Evolutionary conservation across 2,797 vertebrate species (phyloP), one percentile per base, ranked within the genome.

Genomic region (Aotus griseimembra): DNA sequence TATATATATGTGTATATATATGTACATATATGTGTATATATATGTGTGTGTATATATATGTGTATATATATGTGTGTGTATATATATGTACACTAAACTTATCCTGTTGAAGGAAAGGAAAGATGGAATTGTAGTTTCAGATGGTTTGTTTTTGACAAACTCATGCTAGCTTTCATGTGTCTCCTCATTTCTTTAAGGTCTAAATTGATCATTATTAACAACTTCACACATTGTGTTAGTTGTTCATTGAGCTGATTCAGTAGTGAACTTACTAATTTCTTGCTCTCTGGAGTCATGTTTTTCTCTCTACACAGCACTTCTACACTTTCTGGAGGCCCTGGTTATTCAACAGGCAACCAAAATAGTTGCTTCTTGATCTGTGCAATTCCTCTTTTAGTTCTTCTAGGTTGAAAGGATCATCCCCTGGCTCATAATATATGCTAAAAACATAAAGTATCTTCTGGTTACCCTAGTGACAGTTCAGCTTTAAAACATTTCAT

Each of bases 191-290:
- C 36, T 86, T 89, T 70, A n/a, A 3, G 28, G 44, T 67, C 26
- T 57, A 94, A 96, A 67, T n/a, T 76, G 55, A 88, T 95, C 36
- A 75, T 72, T 81, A 81, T 75, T 82, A 92, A 64, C 10, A 92
- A 24, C 19, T 92, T 92, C 36, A 92, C 2, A 28, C 77, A 58
- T 70, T 12, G 0, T 67, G n/a, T 79, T 86, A 77, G 19, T 14
- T 91, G 2, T 83, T 86, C 28, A 77, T 55, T 76, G 36, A 39
- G 36, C 9, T 39, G 33, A 72, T 50, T 57, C 7, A 12, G 3
- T 55, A 75, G 19, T 89, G 22, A 89, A 55, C 28, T 87, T 87
- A 41, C n/a, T 77, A 30, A 88, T 61, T 88, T 90, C 15, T 76
- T 58, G n/a, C 7, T 87, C 58, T 89, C 41, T 84, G 12, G n/a